phyloP scores from a whole-genome alignment of 2,797 vertebrate species.

The Gymnoscopelus microlampas region DNA sequence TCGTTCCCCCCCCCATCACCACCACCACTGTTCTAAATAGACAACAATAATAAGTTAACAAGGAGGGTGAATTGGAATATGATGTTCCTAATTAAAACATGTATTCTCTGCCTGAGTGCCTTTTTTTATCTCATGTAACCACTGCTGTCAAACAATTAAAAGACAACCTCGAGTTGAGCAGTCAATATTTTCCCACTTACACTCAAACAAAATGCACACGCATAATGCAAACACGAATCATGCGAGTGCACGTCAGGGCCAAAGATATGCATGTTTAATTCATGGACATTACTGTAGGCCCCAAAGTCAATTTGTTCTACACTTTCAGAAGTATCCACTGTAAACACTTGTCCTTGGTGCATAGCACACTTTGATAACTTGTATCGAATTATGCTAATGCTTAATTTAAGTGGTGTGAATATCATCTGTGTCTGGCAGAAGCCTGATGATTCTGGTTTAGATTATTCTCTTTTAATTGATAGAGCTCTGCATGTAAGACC shows the following conservation, averaged over 20 bases:
- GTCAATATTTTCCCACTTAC: constrained; percentile 61
- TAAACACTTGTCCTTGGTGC: constrained; percentile 29
- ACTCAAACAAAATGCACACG: constrained; percentile 46
- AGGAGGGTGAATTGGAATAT: constrained; percentile 57
- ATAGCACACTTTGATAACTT: constrained; percentile 23
- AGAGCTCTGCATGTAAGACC: too few relatives aligned
- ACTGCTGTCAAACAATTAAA: constrained; percentile 66
- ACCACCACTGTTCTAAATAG: constrained; percentile 30
- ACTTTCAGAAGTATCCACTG: constrained; percentile 31
- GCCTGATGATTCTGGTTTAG: not conserved
- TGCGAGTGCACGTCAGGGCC: constrained; percentile 35
- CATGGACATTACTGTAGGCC: constrained; percentile 31
- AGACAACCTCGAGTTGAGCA: constrained; percentile 55
- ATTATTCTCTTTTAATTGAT: not conserved
- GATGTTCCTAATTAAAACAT: constrained; percentile 70
- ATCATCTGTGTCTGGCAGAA: constrained; percentile 6
- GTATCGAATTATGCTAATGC: constrained; percentile 33
- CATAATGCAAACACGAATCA: constrained; percentile 43
- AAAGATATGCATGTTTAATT: constrained; percentile 49
- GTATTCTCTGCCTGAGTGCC: constrained; percentile 47
- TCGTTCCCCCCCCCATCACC: not conserved
- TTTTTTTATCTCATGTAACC: constrained; percentile 57
- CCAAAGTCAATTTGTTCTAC: constrained; percentile 47
- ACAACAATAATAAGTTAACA: constrained; percentile 52
- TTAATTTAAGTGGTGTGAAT: constrained; percentile 1